Percentiles rank a stretch among this genome's conserved stretches.
These are phyloP conservation scores for Anastrepha ludens DNA, from an alignment of 1,140 invertebrate species.

Conservation along the genomic window DNA sequence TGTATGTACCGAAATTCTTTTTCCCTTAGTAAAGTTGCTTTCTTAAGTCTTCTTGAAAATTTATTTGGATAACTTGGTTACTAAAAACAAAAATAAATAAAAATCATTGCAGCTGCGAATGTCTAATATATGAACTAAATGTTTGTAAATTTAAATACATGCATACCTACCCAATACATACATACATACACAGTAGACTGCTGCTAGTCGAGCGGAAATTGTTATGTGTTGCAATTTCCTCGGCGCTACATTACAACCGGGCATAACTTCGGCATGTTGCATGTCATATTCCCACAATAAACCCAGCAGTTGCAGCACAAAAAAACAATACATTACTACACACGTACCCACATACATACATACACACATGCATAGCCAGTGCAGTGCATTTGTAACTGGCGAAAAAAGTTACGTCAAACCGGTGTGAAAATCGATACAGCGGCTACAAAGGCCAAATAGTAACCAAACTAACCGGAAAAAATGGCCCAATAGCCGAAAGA, in stretches of 20 bases:
- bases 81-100: no score
- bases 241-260: background rate
- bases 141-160: no score
- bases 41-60: no score
- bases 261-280: background rate
- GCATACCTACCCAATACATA: background rate
- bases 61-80: no score
- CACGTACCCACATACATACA: background rate
- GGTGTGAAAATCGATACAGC: constrained; percentile 34
- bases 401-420: constrained; percentile 20
- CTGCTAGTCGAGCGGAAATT: constrained; percentile 10
- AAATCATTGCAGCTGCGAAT: background rate
- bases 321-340: background rate
- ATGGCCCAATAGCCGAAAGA: constrained; percentile 32
- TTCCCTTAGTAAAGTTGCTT: no score
- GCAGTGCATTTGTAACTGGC: background rate
- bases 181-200: background rate
- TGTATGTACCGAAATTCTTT: no score
- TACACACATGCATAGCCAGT: background rate
- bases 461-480: constrained; percentile 37
- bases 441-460: constrained; percentile 43
- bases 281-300: constrained; percentile 53
- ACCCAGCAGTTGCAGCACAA: background rate
- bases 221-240: constrained; percentile 48
- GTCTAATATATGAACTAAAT: background rate